These are phyloP conservation scores for Dryadula phaetusa DNA, from an alignment of 2,888 invertebrate genomes.

Conservation along the genomic window DNA sequence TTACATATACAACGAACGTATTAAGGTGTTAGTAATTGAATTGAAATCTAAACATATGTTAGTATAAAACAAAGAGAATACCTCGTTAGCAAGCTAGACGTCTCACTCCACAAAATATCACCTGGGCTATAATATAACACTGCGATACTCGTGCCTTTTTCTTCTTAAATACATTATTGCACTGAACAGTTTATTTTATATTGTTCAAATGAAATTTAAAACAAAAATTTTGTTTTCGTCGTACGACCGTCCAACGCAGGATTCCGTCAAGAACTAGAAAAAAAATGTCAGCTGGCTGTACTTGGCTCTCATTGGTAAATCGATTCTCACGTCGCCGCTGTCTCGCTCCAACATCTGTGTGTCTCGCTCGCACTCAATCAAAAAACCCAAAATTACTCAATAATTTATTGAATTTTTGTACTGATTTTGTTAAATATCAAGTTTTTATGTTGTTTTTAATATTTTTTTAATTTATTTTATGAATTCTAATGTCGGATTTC, in stretches of 20 bases:
- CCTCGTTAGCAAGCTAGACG: conserved; percentile 73
- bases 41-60: conserved; percentile 57
- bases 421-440: background rate
- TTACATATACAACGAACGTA: no score
- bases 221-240: conserved; percentile 53
- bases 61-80: conserved; percentile 62
- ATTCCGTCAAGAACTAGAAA: conserved; percentile 70
- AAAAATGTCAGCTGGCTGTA: conserved; percentile 77
- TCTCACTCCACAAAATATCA: conserved; percentile 72
- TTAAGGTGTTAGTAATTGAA: conserved; percentile 56
- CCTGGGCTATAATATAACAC: conserved; percentile 84
- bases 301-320: conserved; percentile 78
- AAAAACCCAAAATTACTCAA: conserved; percentile 38
- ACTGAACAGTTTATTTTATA: conserved; percentile 75
- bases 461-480: background rate
- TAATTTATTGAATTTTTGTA: background rate
- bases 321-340: conserved; percentile 64
- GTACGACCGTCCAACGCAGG: conserved; percentile 62
- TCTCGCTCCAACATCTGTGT: conserved; percentile 56
- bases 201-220: conserved; percentile 72
- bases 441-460: conserved; percentile 7
- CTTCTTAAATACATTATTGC: conserved; percentile 84
- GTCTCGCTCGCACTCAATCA: conserved; percentile 60
- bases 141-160: conserved; percentile 80
- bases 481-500: conserved; percentile 20